phyloP scores from a whole-genome alignment of 2,113 vertebrate genomes.

The Dolichallabes microphthalmus region DNA sequence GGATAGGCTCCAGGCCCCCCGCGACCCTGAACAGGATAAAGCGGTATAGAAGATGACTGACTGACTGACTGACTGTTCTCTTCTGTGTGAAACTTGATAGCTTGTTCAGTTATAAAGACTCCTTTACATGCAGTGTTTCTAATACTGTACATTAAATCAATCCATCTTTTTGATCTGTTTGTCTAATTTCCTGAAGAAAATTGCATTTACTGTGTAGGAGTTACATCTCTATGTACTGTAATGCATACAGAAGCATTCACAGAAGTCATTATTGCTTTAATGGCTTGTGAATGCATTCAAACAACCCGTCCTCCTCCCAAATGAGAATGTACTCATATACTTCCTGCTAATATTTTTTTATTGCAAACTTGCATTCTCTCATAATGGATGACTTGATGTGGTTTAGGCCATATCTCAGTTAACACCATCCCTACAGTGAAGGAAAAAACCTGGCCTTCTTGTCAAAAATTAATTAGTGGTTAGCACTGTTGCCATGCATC shows the following conservation, averaged over 20 bases:
- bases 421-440: neutral
- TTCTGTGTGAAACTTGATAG: neutral
- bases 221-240: neutral
- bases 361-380: neutral
- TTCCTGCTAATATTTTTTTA: neutral
- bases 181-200: neutral
- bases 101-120: neutral
- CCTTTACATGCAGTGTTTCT: neutral
- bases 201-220: neutral
- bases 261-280: neutral
- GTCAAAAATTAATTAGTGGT: neutral
- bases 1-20: no score
- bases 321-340: neutral
- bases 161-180: neutral
- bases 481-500: no score
- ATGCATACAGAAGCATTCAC: neutral
- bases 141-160: neutral
- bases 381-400: neutral
- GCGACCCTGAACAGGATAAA: no score
- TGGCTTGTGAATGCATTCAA: neutral
- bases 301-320: no score
- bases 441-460: neutral
- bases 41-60: no score
- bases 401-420: neutral
- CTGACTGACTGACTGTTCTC: no score